Evolutionary conservation across 2,797 vertebrate genomes (phyloP).

Genomic region (Sternarchorhynchus goeldii): DNA sequence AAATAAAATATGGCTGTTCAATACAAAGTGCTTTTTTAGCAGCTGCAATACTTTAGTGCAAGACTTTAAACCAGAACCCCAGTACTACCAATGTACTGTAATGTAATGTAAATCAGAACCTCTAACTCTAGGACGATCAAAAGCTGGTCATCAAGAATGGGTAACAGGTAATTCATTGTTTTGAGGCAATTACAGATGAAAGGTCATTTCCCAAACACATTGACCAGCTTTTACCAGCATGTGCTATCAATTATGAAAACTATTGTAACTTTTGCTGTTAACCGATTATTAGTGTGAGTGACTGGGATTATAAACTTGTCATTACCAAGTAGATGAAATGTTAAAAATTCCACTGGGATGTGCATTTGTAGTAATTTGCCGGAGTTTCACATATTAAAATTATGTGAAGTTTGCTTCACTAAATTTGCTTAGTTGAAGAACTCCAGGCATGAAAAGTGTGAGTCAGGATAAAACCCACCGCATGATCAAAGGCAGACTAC

Average conservation of each 20-base stretch:
- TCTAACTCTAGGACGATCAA: constrained; percentile 57
- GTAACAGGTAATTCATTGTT: constrained; percentile 69
- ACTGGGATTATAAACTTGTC: background rate
- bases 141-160: constrained; percentile 54
- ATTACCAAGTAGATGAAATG: background rate
- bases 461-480: constrained; percentile 64
- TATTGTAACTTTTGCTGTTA: constrained; percentile 46
- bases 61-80: constrained; percentile 32
- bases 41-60: constrained; percentile 21
- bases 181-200: constrained; percentile 53
- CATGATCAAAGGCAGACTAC: constrained; percentile 68
- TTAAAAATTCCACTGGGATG: background rate
- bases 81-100: constrained; percentile 21
- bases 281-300: constrained; percentile 18
- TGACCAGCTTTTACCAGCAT: constrained; percentile 50
- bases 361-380: background rate
- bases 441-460: constrained; percentile 54
- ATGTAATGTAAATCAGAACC: background rate
- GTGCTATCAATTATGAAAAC: constrained; percentile 46
- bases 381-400: constrained; percentile 3
- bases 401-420: constrained; percentile 1
- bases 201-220: constrained; percentile 47
- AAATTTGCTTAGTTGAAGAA: constrained; percentile 21
- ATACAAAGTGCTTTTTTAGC: constrained; percentile 29
- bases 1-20: constrained; percentile 19